phyloP scores from a whole-genome alignment of 2,797 vertebrate genomes.

The Lagocephalus sceleratus region DNA sequence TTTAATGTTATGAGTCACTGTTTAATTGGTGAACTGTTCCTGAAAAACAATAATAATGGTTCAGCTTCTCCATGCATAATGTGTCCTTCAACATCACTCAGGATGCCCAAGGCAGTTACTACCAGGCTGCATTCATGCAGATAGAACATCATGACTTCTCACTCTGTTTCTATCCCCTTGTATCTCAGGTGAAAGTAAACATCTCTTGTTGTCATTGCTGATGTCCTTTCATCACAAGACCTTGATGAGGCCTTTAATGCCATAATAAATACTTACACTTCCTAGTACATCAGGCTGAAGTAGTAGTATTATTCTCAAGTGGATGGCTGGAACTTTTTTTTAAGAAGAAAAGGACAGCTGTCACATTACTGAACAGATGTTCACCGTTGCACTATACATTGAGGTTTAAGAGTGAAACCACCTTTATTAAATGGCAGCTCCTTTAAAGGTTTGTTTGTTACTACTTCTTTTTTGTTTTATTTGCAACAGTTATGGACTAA shows the following conservation, averaged over 20 bases:
- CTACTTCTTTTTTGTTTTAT: too few species aligned
- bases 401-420: constrained; percentile 28
- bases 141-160: constrained; percentile 14
- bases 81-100: constrained; percentile 47
- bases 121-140: constrained; percentile 47
- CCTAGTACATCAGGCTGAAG: constrained; percentile 34
- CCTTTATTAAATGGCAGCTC: too few species aligned
- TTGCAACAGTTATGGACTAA: too few species aligned
- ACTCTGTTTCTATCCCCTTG: constrained; percentile 33
- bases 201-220: constrained; percentile 22
- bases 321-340: constrained; percentile 17
- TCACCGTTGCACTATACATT: constrained; percentile 3
- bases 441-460: too few species aligned
- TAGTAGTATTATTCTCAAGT: constrained; percentile 39
- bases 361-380: constrained; percentile 5
- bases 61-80: constrained; percentile 35
- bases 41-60: constrained; percentile 32
- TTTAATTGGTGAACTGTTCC: constrained; percentile 41
- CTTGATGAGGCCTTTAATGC: constrained; percentile 56
- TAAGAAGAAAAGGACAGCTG: constrained; percentile 24
- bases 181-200: constrained; percentile 43
- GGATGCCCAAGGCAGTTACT: constrained; percentile 54
- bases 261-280: constrained; percentile 38
- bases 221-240: constrained; percentile 47
- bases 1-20: constrained; percentile 15